Evolutionary conservation across 2,113 vertebrate genomes (phyloP).

Genomic region (Oreochromis aureus): DNA sequence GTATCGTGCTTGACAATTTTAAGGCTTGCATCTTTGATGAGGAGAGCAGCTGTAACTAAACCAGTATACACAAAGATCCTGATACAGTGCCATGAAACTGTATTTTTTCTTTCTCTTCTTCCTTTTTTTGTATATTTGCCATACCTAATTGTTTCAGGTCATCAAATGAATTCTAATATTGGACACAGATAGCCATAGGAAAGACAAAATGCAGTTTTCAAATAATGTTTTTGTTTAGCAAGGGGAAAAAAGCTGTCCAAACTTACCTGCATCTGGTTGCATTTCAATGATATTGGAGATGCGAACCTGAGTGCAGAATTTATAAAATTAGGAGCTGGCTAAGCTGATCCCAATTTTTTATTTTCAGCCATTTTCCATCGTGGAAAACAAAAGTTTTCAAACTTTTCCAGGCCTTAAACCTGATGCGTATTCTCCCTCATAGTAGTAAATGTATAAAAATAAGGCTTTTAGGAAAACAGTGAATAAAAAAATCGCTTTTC

Average conservation of each 20-base stretch:
- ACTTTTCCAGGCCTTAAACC: neutral
- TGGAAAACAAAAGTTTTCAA: neutral
- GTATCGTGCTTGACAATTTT: neutral
- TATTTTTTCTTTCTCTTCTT: neutral
- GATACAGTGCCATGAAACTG: neutral
- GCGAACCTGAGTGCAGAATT: neutral
- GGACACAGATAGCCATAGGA: neutral
- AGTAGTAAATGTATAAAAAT: neutral
- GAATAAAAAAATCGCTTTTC: neutral
- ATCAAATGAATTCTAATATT: neutral
- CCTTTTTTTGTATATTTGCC: neutral
- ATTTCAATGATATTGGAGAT: neutral
- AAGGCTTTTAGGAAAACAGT: neutral
- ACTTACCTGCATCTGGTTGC: neutral
- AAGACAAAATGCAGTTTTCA: neutral
- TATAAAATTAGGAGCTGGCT: neutral
- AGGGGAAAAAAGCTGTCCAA: neutral
- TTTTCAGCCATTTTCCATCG: neutral
- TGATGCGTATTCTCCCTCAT: neutral
- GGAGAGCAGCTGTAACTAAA: neutral
- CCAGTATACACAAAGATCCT: neutral
- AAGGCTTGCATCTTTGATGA: neutral
- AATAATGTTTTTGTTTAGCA: neutral
- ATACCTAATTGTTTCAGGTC: neutral
- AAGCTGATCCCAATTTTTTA: neutral